Evolutionary conservation across 2,797 vertebrate genomes (phyloP).

Genomic region (Leucoraja ocellata): DNA sequence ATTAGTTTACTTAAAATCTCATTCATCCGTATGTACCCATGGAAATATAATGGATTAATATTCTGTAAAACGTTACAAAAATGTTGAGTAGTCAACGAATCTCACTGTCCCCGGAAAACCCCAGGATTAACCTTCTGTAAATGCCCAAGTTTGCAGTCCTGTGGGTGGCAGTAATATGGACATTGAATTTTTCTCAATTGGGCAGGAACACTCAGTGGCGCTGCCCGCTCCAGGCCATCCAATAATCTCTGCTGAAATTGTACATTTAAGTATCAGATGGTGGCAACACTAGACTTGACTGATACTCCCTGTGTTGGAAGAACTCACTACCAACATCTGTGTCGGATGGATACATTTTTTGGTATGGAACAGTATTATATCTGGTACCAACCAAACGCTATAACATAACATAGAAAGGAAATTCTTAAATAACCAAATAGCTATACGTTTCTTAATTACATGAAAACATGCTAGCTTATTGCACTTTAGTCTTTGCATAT

Average conservation of each 20-base stretch:
- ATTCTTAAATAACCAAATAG: neutral
- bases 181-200: neutral
- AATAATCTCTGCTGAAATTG: neutral
- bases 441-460: neutral
- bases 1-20: neutral
- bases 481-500: neutral
- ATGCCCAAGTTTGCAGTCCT: neutral
- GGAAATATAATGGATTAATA: neutral
- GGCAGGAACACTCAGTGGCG: neutral
- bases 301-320: neutral
- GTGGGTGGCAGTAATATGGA: neutral
- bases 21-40: neutral
- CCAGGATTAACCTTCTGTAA: neutral
- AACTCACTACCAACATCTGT: no score
- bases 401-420: neutral
- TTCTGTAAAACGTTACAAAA: neutral
- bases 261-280: neutral
- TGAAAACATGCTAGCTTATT: neutral
- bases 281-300: neutral
- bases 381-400: neutral
- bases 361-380: neutral
- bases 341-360: neutral
- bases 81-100: neutral
- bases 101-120: neutral
- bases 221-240: no score